Base-by-base conservation (phyloP, 2,113 vertebrate species). In the Falcunculus frontatus region DNA sequence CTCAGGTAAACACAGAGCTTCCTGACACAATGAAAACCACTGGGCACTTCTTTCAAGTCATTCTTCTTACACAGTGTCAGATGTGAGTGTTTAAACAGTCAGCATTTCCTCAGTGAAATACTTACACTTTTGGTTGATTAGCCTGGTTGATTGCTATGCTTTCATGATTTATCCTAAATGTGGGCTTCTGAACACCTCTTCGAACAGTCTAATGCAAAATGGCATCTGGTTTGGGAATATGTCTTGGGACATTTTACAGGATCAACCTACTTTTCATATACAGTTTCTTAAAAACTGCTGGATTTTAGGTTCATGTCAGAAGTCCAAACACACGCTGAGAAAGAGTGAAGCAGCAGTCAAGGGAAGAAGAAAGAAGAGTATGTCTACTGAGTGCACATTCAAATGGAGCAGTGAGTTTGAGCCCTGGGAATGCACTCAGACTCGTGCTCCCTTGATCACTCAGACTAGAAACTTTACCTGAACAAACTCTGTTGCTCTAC, bases 1-100 rank as follows among this genome's bases (percentile, higher is more conserved):
- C 96, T 97, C 97, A 94, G 89, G 97, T 98, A 98, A 97, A 98
- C 96, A 97, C 83, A 95, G 65, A 41, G 94, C 93, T 98, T 98
- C 98, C 98, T 97, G 96, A 96, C 70, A 88, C 3, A 6, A 29
- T 94, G 96, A 90, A 95, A 96, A 92, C 82, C 84, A 92, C 69
- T 91, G 68, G 59, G 49, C 68, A 91, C 80, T 95, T 95, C 93
- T 98, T 97, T 97, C 94, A 96, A 97, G 95, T 89, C 95, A 97
- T 96, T 96, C 91, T 97, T 98, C 84, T 98, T 87, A 79, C 72
- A 65, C 53, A 88, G 93, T 93, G 97, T 96, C 96, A 97, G 97
- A 95, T 95, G 90, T 95, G 83, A 96, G 84, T 97, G 94, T 95
- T 87, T 92, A 92, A 97, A 96, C 93, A 89, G 95, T 85, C 84